Conservation (phyloP, 2,797 vertebrate genomes). For the Monodelphis domestica region DNA sequence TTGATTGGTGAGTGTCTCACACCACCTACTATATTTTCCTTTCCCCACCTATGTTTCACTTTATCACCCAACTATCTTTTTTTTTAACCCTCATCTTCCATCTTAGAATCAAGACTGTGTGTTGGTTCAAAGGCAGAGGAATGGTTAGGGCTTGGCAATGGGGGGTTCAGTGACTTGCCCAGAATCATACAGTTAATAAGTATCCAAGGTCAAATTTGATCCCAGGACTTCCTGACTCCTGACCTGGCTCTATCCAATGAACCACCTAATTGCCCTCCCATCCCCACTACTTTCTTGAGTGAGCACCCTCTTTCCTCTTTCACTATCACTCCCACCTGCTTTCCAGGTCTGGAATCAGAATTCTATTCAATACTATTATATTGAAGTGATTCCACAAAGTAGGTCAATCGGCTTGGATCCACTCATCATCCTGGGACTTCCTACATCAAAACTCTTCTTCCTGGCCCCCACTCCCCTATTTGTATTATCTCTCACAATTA, state of each 20-base stretch:
- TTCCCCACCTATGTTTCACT: background rate
- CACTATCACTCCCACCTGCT: background rate
- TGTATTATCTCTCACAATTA: background rate
- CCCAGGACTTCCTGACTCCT: too few relatives aligned
- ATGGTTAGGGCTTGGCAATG: too few relatives aligned
- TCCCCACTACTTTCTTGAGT: background rate
- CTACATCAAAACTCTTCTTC: background rate
- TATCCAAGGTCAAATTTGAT: too few relatives aligned
- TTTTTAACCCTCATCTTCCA: too few relatives aligned
- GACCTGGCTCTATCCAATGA: too few relatives aligned
- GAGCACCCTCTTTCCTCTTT: background rate
- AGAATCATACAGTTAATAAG: too few relatives aligned
- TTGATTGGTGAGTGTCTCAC: background rate
- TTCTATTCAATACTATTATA: background rate
- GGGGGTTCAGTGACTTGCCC: too few relatives aligned
- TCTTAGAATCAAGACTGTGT: too few relatives aligned
- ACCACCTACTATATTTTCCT: too few relatives aligned
- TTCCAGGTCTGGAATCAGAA: background rate
- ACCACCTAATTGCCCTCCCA: too few relatives aligned
- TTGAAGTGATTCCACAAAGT: background rate
- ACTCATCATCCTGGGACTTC: background rate
- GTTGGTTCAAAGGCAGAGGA: too few relatives aligned
- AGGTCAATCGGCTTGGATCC: background rate
- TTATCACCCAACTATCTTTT: too few relatives aligned
- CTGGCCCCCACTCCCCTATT: background rate